Evolutionary conservation across 2,113 vertebrate genomes (phyloP), one percentile per base, ranked within the genome.

Genomic region (Podarcis cretensis): DNA sequence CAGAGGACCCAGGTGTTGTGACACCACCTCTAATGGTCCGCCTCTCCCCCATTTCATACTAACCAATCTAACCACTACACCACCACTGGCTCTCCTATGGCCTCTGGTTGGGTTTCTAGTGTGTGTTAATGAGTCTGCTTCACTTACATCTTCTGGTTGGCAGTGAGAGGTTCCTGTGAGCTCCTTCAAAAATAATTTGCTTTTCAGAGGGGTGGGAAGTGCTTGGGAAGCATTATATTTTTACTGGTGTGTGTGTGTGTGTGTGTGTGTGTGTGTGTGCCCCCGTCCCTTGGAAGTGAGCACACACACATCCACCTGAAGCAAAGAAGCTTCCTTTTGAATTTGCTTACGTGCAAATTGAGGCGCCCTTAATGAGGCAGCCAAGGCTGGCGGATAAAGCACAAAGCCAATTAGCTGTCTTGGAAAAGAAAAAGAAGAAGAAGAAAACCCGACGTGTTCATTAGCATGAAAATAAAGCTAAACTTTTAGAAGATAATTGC

Each of bases 401-500:
- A 95, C 95, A 93, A 95, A 96, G 96, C 94, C 96, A 96, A 96
- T 97, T 97, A 96, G 94, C 88, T 92, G 88, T 94, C 94, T 95
- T 95, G 94, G 96, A 18, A 27, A 95, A 96, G 94, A 54, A 54
- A 54, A 54, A 54, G 48, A 54, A 54, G 12, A 54, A 54, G 48
- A 54, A 54, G 9, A 54, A 54, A 54, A 54, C 48, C 48, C 91
- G 80, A 84, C 86, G 93, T 93, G 89, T 94, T 96, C 93, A 85
- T 97, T 95, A 95, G 95, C 93, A 94, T 87, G 96, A 95, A 95
- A 92, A 96, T 92, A 92, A 96, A 96, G 94, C 89, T 93, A 94
- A 96, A 97, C 87, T 97, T 96, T 92, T 95, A 79, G 87, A 88
- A 93, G 95, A 95, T 97, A 97, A 97, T 96, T 96, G 94, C 94